A percentile compares a stretch with the other conserved stretches of the same genome.
Evolutionary conservation across 2,797 vertebrate species (phyloP).

Genomic region (Alauda arvensis): DNA sequence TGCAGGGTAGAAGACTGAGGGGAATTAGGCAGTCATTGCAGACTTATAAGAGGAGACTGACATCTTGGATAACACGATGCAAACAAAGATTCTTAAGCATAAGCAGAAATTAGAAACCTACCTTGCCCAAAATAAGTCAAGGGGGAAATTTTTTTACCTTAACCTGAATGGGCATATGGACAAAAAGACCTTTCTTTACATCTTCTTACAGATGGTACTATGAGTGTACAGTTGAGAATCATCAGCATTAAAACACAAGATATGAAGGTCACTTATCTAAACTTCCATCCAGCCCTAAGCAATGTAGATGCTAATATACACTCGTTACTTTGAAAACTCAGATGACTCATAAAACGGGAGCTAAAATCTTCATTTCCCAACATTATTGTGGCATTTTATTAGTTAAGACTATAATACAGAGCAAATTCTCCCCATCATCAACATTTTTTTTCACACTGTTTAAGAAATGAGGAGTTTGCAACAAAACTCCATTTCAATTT

Average conservation of each 20-base stretch:
- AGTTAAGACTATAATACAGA: background rate
- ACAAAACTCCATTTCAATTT: background rate
- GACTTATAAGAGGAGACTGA: background rate
- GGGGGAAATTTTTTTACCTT: background rate
- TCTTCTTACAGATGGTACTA: background rate
- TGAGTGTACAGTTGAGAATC: background rate
- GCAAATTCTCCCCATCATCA: background rate
- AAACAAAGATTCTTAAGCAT: background rate
- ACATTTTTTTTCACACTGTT: background rate
- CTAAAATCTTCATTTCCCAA: constrained; percentile 17
- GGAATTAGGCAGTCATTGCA: background rate
- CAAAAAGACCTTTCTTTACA: background rate
- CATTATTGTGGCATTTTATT: constrained; percentile 21
- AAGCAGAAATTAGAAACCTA: background rate
- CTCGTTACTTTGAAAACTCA: constrained; percentile 29
- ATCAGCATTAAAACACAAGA: background rate
- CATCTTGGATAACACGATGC: background rate
- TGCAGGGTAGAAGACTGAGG: background rate
- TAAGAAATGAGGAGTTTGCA: background rate
- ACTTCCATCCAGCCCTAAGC: constrained; percentile 21
- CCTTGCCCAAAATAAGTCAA: background rate
- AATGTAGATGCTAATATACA: constrained; percentile 16
- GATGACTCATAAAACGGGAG: constrained; percentile 17
- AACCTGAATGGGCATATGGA: background rate
- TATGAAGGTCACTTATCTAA: constrained; percentile 44